These are phyloP conservation scores for Diaprepes abbreviatus DNA, from an alignment of 2,888 invertebrate species.

Conservation along the genomic window DNA sequence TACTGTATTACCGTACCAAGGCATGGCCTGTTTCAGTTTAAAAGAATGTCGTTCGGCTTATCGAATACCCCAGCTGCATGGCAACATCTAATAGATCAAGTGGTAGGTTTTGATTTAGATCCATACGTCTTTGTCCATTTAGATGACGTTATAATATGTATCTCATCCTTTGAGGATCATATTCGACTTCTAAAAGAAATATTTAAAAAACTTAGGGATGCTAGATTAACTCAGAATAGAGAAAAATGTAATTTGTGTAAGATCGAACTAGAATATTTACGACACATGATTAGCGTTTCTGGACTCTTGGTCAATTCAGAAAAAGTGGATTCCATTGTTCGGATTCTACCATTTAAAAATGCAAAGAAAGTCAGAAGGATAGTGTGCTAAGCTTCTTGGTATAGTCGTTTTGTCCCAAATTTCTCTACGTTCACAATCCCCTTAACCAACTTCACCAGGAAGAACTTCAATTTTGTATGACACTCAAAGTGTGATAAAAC, in stretches of 20 bases:
- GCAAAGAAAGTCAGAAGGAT: conserved; percentile 33
- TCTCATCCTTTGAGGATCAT: conserved; percentile 43
- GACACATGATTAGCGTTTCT: conserved; percentile 56
- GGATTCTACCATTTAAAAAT: conserved; percentile 43
- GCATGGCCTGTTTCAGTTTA: too few relatives aligned
- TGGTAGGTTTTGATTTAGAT: conserved; percentile 52
- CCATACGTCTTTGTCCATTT: conserved; percentile 50
- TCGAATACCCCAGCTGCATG: conserved; percentile 56
- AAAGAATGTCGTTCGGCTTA: conserved; percentile 57
- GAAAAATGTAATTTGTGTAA: conserved; percentile 56
- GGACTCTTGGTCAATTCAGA: conserved; percentile 54
- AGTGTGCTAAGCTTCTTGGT: conserved; percentile 46
- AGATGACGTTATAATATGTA: conserved; percentile 49
- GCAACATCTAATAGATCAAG: conserved; percentile 54
- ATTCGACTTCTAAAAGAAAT: conserved; percentile 42
- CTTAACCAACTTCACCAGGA: conserved; percentile 18
- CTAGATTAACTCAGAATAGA: conserved; percentile 53
- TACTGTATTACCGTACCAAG: too few relatives aligned
- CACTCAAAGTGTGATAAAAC: conserved; percentile 41
- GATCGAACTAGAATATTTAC: conserved; percentile 56
- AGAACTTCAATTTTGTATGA: conserved; percentile 41
- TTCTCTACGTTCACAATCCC: conserved; percentile 5
- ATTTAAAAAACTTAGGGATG: conserved; percentile 37
- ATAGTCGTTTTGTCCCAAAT: conserved; percentile 44
- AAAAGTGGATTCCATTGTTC: conserved; percentile 50